Evolutionary conservation across 2,888 invertebrate species (phyloP).

Genomic region (Steinernema hermaphroditum): DNA sequence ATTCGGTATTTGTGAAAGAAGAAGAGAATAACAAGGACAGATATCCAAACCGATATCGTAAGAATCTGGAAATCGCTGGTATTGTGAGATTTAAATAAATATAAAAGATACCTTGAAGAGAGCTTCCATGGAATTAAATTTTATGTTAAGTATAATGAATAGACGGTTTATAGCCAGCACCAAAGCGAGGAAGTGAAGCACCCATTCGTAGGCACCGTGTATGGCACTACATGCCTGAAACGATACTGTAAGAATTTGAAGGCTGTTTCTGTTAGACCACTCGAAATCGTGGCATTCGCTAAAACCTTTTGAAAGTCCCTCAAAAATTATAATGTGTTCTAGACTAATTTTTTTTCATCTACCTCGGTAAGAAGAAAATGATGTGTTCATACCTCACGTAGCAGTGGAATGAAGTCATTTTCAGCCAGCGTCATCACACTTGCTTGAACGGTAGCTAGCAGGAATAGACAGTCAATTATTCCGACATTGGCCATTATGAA

Average conservation of each 20-base stretch:
- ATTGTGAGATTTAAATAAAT: too few relatives aligned
- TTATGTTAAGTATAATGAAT: neutral
- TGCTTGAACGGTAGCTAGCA: neutral
- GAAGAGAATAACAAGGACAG: neutral
- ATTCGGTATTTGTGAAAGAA: neutral
- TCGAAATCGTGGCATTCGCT: too few relatives aligned
- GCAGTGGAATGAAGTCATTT: neutral
- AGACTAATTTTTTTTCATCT: too few relatives aligned
- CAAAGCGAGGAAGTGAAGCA: neutral
- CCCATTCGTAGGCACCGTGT: constrained; percentile 11
- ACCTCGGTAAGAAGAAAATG: too few relatives aligned
- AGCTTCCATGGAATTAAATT: neutral
- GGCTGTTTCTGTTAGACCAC: too few relatives aligned
- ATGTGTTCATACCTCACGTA: neutral
- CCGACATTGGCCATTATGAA: constrained; percentile 8
- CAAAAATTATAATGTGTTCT: too few relatives aligned
- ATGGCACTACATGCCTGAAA: neutral
- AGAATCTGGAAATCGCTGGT: neutral
- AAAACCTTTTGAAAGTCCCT: too few relatives aligned
- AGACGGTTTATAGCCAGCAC: neutral
- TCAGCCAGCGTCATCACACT: neutral
- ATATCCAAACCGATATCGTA: neutral
- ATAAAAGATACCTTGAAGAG: neutral
- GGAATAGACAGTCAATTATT: constrained; percentile 13
- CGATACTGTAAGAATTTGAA: too few relatives aligned